phyloP scores from a whole-genome alignment of 2,888 invertebrate genomes.

The Amphipoea oculea region DNA sequence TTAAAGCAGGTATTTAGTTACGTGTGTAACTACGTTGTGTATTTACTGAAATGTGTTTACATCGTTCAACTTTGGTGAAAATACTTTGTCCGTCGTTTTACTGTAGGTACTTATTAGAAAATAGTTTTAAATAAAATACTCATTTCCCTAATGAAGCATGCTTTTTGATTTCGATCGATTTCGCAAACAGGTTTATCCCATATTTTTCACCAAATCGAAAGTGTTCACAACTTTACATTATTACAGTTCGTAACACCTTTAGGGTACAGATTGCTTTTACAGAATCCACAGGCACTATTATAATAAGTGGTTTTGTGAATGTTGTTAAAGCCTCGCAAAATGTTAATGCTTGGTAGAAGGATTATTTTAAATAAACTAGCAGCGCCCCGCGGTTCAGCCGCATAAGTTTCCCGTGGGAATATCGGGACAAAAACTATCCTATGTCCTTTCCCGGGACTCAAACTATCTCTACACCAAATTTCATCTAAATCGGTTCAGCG shows the following conservation, averaged over 20 bases:
- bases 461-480: too few relatives aligned
- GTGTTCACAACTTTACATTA: background rate
- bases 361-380: background rate
- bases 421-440: too few relatives aligned
- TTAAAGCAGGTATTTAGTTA: conserved; percentile 28
- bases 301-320: background rate
- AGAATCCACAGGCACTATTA: background rate
- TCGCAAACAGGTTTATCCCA: background rate
- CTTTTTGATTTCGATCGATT: background rate
- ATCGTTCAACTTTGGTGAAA: conserved; percentile 7
- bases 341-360: background rate
- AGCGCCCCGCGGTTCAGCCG: too few relatives aligned
- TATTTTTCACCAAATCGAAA: background rate
- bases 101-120: too few relatives aligned
- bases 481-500: too few relatives aligned
- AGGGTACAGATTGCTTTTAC: background rate
- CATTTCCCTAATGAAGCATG: background rate
- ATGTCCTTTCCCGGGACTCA: too few relatives aligned
- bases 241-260: conserved; percentile 1
- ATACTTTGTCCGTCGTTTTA: conserved; percentile 3
- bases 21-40: background rate
- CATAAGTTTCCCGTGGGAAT: too few relatives aligned
- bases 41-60: conserved; percentile 2
- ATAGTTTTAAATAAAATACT: background rate
- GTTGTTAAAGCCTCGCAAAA: background rate